Percentiles rank a stretch among this genome's conserved stretches.
Evolutionary conservation across 1,140 invertebrate species (phyloP).

Genomic region (Agrypnia vestita): DNA sequence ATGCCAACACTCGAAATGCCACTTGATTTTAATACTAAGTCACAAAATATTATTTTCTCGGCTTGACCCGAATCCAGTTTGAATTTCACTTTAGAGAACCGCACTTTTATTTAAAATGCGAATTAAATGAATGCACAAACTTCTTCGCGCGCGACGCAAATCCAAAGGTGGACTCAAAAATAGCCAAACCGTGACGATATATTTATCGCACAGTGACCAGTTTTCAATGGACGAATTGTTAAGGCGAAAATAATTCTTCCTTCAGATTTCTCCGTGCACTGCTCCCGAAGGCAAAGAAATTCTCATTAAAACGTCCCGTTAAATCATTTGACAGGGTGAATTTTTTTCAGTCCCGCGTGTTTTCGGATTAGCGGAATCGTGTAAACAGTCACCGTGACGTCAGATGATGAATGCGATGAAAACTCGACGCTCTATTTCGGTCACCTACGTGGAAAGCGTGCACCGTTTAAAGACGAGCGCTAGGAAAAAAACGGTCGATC

Average conservation of each 20-base stretch:
- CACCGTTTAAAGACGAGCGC: constrained; percentile 14
- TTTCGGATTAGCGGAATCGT: constrained; percentile 25
- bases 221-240: too few relatives aligned
- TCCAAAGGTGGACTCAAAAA: too few relatives aligned
- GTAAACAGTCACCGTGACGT: constrained; percentile 45
- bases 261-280: background rate
- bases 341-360: constrained; percentile 20
- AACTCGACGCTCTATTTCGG: constrained; percentile 23
- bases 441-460: constrained; percentile 38
- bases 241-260: background rate
- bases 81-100: background rate
- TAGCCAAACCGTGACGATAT: too few relatives aligned
- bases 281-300: background rate
- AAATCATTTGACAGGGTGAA: background rate
- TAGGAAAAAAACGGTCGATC: constrained; percentile 10
- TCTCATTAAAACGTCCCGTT: too few relatives aligned
- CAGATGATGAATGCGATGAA: constrained; percentile 36
- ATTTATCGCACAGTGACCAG: too few relatives aligned
- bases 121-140: too few relatives aligned
- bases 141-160: too few relatives aligned
- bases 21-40: constrained; percentile 8
- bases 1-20: constrained; percentile 34
- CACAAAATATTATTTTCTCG: background rate
- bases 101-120: too few relatives aligned
- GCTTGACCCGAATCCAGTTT: background rate